A percentile compares a stretch with the other conserved stretches of the same genome.
Evolutionary conservation across 2,113 vertebrate genomes (phyloP).

Genomic region (Podarcis raffonei): DNA sequence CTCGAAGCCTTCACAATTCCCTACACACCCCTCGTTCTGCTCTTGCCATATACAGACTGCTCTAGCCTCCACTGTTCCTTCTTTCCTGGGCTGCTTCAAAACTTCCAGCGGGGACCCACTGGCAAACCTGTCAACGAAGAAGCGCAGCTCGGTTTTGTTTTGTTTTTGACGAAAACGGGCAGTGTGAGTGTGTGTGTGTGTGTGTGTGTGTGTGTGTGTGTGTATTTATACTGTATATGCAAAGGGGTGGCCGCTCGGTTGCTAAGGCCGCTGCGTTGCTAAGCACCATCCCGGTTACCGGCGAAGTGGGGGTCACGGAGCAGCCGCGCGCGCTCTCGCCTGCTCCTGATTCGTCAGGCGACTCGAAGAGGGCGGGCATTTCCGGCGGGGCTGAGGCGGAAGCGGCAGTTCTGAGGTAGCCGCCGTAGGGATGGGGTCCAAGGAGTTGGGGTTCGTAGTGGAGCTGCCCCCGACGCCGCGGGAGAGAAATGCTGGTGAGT

Average conservation of each 20-base stretch:
- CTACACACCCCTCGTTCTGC: background rate
- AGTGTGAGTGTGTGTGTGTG: too few species aligned
- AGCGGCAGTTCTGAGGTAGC: background rate
- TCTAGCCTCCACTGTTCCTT: background rate
- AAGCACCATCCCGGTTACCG: background rate
- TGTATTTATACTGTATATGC: too few species aligned
- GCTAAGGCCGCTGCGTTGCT: background rate
- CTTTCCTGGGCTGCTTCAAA: background rate
- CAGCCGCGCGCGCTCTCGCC: background rate
- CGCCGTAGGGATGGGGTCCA: background rate
- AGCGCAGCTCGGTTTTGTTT: background rate
- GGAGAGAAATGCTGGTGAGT: background rate
- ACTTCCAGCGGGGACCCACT: too few species aligned
- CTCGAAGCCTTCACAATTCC: background rate
- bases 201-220: too few species aligned
- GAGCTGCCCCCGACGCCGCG: background rate
- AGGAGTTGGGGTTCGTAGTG: background rate
- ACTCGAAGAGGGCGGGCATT: background rate
- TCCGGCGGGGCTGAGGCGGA: background rate
- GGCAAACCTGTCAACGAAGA: too few species aligned
- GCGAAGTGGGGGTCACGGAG: background rate
- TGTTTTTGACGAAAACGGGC: background rate
- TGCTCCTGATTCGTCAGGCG: background rate
- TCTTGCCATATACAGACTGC: background rate
- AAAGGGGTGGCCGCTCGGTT: background rate